These are phyloP conservation scores for Dasypogon diadema DNA, from an alignment of 2,888 invertebrate genomes.

Conservation along the genomic window DNA sequence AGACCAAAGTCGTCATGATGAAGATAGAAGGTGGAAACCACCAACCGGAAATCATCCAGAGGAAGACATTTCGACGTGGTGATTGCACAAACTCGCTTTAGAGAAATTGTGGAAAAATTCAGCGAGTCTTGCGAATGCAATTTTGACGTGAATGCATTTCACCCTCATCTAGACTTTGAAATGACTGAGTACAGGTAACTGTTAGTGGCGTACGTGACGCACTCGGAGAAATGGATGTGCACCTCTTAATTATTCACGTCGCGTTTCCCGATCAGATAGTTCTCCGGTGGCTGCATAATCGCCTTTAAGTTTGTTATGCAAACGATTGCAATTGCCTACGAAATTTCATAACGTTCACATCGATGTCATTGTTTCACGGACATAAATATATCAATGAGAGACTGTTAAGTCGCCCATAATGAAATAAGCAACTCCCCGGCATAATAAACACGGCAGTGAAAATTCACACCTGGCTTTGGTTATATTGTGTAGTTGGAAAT, in stretches of 20 bases:
- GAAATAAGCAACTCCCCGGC: too few species aligned
- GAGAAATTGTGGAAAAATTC: background rate
- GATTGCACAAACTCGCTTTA: background rate
- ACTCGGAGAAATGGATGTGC: constrained; percentile 21
- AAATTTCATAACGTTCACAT: constrained; percentile 14
- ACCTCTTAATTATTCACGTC: constrained; percentile 12
- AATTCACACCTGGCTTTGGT: too few species aligned
- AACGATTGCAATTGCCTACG: constrained; percentile 24
- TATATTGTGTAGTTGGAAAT: too few species aligned
- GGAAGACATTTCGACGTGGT: constrained; percentile 7
- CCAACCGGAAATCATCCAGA: constrained; percentile 16
- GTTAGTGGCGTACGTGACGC: constrained; percentile 20
- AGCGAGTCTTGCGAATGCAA: constrained; percentile 19
- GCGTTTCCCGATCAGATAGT: constrained; percentile 14
- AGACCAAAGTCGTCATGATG: background rate
- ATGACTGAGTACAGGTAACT: background rate
- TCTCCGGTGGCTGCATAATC: constrained; percentile 24
- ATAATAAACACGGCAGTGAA: too few species aligned
- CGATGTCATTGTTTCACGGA: too few species aligned
- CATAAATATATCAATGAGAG: too few species aligned
- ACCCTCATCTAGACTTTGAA: background rate
- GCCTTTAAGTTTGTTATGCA: background rate
- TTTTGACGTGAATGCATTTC: background rate
- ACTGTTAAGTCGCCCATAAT: too few species aligned
- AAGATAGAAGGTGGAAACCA: constrained; percentile 1